phyloP scores from a whole-genome alignment of 2,888 invertebrate genomes.

The Aspidapion aeneum region DNA sequence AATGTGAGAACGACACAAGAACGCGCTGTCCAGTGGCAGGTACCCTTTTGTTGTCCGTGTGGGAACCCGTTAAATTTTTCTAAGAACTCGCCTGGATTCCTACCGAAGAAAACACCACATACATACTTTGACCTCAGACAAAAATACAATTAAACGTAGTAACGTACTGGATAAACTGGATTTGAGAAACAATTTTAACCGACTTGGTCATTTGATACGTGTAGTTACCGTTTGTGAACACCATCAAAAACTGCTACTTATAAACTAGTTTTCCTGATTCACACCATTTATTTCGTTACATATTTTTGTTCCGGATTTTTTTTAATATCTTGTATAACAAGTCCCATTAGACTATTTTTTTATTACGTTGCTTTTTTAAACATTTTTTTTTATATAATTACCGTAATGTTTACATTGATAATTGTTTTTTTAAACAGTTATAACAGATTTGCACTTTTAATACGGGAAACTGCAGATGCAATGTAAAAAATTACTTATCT shows the following conservation, averaged over 20 bases:
- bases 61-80: conserved; percentile 29
- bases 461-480: too few species aligned
- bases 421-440: too few species aligned
- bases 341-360: too few species aligned
- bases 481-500: too few species aligned
- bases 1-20: neutral
- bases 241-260: conserved; percentile 34
- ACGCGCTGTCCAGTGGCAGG: neutral
- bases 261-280: conserved; percentile 36
- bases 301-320: conserved; percentile 28
- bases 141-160: conserved; percentile 22
- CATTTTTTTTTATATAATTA: too few species aligned
- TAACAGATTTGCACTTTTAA: too few species aligned
- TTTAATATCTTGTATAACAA: conserved; percentile 31
- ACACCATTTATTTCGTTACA: conserved; percentile 27
- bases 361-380: too few species aligned
- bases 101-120: conserved; percentile 28
- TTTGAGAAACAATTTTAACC: conserved; percentile 36
- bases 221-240: conserved; percentile 34
- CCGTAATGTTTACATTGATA: too few species aligned
- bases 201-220: conserved; percentile 34
- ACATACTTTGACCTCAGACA: conserved; percentile 19
- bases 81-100: conserved; percentile 35
- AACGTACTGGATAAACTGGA: conserved; percentile 42
- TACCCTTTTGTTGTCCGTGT: conserved; percentile 19